These are phyloP conservation scores for Drosophila glabriapex DNA, from an alignment of 2,888 invertebrate species.

Conservation along the genomic window DNA sequence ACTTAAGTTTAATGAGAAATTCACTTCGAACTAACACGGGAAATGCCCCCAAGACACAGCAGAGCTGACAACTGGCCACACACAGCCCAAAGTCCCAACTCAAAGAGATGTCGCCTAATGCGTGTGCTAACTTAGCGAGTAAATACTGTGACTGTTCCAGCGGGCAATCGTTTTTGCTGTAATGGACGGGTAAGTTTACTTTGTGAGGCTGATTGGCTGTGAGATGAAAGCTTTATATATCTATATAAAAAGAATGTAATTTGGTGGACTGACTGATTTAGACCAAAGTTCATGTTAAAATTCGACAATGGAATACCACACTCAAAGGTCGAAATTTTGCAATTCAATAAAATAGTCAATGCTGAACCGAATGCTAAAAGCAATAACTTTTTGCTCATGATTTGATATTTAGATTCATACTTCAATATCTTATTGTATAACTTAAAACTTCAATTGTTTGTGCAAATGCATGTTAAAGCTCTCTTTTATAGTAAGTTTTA, in stretches of 20 bases:
- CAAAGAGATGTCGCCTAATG: conserved; percentile 36
- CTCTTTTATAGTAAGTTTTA: not conserved
- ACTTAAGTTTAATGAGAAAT: conserved; percentile 40
- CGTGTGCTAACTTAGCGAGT: conserved; percentile 39
- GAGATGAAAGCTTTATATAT: not conserved
- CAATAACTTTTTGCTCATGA: not conserved
- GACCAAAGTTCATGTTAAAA: not conserved
- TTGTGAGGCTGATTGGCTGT: not conserved
- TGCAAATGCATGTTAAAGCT: not conserved
- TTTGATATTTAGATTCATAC: not conserved
- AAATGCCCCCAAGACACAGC: conserved; percentile 55
- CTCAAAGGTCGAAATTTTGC: not conserved
- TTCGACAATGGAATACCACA: not conserved
- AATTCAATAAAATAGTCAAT: not conserved
- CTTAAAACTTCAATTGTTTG: not conserved
- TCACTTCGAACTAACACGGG: conserved; percentile 58
- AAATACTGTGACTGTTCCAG: conserved; percentile 43
- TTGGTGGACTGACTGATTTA: not conserved
- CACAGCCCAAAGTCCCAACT: conserved; percentile 28
- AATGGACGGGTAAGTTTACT: not conserved
- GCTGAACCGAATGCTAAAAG: no score
- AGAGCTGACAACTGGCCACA: conserved; percentile 25
- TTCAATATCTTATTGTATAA: not conserved
- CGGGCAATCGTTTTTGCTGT: not conserved
- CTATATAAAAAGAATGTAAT: not conserved